Evolutionary conservation across 2,888 invertebrate genomes (phyloP), one percentile per base, ranked within the genome.

Genomic region (Rhogogaster chlorosoma): DNA sequence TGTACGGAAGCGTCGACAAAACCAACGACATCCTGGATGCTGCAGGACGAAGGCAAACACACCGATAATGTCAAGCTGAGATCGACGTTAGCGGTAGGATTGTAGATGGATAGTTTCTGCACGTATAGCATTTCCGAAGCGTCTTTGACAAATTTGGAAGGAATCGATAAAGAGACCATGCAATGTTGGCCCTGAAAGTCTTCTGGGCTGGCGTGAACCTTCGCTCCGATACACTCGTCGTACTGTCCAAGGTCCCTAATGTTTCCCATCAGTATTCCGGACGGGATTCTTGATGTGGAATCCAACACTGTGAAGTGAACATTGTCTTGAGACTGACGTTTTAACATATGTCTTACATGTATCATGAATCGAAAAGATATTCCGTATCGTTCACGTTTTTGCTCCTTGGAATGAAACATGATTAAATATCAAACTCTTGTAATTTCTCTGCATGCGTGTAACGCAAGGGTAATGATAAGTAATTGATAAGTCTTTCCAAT

Each of bases 211-310:
- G 90, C 88, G 0, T 88, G 83, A 67, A 82, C 85, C 36, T 87
- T 85, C 29, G 89, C 89, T 38, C 87, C 82, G 0, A 92, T 86
- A 87, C 94, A 95, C 89, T 94, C 94, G 84, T 93, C 93, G 88
- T 92, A 94, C 85, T 93, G 93, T 18, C 95, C 94, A 53, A 94
- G 89, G 85, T 94, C 93, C 26, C 93, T 90, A 6, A 93, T 86
- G 87, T 94, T 94, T 0, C 94, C 94, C n/a, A 89, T 86, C 6
- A 94, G 88, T 26, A 95, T 87, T 2, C 94, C 94, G 6, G 93
- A 90, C 42, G 94, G 94, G 0, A 94, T 87, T 88, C 94, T 94
- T 4, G 94, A 94, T 3, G 94, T 93, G 0, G 94, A 91, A 88
- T 95, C 94, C 42, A 73, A 73, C 71, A 73, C 71, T 73, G 94